phyloP scores from a whole-genome alignment of 2,797 vertebrate genomes.

The Crotalus adamanteus region DNA sequence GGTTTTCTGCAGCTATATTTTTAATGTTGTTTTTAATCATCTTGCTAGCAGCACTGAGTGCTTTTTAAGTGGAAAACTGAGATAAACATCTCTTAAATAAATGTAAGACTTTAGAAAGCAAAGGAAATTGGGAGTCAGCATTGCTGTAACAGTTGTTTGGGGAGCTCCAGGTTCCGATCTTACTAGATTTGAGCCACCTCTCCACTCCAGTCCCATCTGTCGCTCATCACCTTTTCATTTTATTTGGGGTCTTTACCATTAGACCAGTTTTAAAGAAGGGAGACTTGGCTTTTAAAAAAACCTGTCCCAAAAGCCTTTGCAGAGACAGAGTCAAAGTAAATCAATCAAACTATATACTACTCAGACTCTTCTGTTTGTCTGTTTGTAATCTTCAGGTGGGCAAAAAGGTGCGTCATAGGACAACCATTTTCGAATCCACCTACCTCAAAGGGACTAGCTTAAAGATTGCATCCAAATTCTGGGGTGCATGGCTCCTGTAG shows the following conservation, averaged over 20 bases:
- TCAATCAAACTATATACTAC: neutral
- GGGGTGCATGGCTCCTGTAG: too few species aligned
- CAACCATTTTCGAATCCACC: too few species aligned
- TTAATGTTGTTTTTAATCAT: neutral
- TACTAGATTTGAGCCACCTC: neutral
- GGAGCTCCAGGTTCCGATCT: neutral
- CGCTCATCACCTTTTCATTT: neutral
- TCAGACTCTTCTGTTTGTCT: neutral
- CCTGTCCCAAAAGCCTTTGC: neutral
- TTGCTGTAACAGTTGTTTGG: neutral
- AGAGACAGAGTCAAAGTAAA: neutral
- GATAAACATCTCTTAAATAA: neutral
- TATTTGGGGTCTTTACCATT: neutral
- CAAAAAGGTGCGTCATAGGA: too few species aligned
- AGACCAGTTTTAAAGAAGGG: neutral
- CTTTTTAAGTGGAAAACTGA: neutral
- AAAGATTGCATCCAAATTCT: too few species aligned
- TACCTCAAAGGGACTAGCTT: too few species aligned
- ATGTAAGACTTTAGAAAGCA: neutral
- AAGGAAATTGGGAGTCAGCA: neutral
- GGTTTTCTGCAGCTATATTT: neutral
- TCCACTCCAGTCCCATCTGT: neutral
- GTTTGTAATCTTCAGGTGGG: too few species aligned
- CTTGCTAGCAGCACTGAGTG: neutral
- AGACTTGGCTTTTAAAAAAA: neutral